Evolutionary conservation across 92 coral and sea anemone genomes (phyloP), one percentile per base, ranked within the genome.

Genomic region (Paragorgia papillata): DNA sequence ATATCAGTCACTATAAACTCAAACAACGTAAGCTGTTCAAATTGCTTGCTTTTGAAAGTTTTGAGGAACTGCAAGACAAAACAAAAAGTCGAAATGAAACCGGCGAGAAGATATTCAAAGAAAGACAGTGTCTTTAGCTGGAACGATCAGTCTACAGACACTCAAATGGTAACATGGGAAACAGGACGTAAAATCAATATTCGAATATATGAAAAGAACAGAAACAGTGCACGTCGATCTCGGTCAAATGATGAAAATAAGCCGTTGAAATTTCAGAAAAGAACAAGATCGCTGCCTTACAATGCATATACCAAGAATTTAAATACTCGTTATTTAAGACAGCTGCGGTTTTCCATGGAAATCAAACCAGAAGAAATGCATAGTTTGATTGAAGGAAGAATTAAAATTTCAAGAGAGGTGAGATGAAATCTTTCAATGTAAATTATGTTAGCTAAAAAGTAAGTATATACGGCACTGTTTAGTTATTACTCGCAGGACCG

Each of bases 71-170:
- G 18, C 14, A 13, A 44, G 20, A 26, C 25, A 1, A 19, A 63
- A n/a, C n/a, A 26, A 0, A 12, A 6, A 37, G n/a, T 21, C 10
- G 10, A 41, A 40, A 66, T n/a, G 27, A 66, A 39, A 44, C 29
- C 46, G n/a, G n/a, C n/a, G 26, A 64, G 44, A 32, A 27, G 46
- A 39, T 12, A 68, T 30, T 68, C 58, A 51, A 54, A 25, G 54
- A 7, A 28, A 12, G 75, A 68, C 19, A 53, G 32, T 21, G 19
- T 39, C 29, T 51, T 71, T 15, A 71, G 64, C 41, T 53, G 63
- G 64, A 71, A 71, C 21, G 64, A 71, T 32, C 78, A 53, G 64
- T 55, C 63, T 0, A 12, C 64, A 10, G 26, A 68, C 33, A 27
- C 26, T 41, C 24, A 22, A 5, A 49, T 31, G 58, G 40, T 68